Base-by-base conservation (phyloP, 1,140 invertebrate species). In the Orchestia grillus region DNA sequence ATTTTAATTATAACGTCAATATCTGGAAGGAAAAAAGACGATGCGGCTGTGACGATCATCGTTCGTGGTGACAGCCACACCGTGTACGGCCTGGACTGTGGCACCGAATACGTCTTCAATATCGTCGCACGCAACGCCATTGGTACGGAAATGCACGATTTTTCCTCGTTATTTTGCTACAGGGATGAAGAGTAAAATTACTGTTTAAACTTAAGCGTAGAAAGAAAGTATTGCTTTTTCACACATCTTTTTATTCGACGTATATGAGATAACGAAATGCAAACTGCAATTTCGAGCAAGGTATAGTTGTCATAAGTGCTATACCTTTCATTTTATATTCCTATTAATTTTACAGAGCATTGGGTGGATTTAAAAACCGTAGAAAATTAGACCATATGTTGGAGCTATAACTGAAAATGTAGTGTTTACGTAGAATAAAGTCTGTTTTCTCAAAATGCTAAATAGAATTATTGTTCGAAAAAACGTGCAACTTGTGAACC, bases 31-130 rank as follows among this genome's bases (percentile, higher is more conserved):
- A 90, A 41, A 90, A 44, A 28, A 90, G 88, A 94, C 19, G 44
- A 45, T 42, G 6, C 43, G 47, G 43, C 92, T 8, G 92, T 94
- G 44, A 94, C 36, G 11, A n/a, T 94, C 44, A 47, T 45, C 44
- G 92, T 94, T 8, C 44, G 44, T 15, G 92, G 92, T 45, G 92
- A 94, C 92, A 94, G 92, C 42, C 77, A 96, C 44, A 96, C 96
- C 47, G 41, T 96, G 23, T 57, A 90, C 8, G 96, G 45, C 28
- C 90, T 96, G 96, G 87, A 96, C 45, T 96, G 96, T 53, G 96
- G 96, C 28, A 91, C 87, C 0, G 44, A 91, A 11, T 96, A 96
- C 45, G 41, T 90, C 45, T 96, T 96, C 36, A 53, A 91, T 47
- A 42, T 96, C 43, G 88, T 57, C 28, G 90, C 96, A 3, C 87